Evolutionary conservation across 2,888 invertebrate species (phyloP), one percentile per base, ranked within the genome.

Genomic region (Dolichopus griseipennis): DNA sequence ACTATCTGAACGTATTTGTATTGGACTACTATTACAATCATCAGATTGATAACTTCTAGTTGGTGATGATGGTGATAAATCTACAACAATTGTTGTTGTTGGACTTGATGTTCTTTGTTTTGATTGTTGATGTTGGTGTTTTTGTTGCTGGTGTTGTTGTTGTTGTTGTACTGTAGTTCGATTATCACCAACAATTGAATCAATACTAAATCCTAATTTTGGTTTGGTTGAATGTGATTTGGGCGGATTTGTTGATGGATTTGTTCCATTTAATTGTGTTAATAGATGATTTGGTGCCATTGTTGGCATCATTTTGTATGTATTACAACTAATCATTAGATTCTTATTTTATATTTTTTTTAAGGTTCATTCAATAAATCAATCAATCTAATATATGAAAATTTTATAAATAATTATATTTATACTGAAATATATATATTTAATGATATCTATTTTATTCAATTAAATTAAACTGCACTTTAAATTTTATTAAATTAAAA

Each of bases 141-240:
- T 70, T 66, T n/a, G 70, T 61, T 34, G 68, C 34, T 66, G 70
- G 66, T 63, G 70, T 12, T 33, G 62, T 27, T 66, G 68, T 5
- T 27, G 27, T 27, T 27, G 2, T 27, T 4, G 5, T 66, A 65
- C 66, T 61, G 61, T 37, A 88, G 88, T 37, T 4, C 7, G 66
- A 62, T 65, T 68, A 66, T 69, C 72, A 72, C 94, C 94, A 71
- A 95, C 94, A 78, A 95, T 93, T 78, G 93, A 93, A 84, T 95
- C 95, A 83, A 95, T 95, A 78, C 93, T 93, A 81, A 95, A 95
- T 77, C 94, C 95, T 81, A 95, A 91, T 84, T 94, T 95, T 74
- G 95, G 94, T 84, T 93, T 93, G 75, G 91, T 90, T 67, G 73
- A 69, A 22, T 72, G 68, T 27, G 7, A 34, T 5, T 18, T 67